Conservation (phyloP, 2,888 invertebrate genomes). For the Oscheius sp. region DNA sequence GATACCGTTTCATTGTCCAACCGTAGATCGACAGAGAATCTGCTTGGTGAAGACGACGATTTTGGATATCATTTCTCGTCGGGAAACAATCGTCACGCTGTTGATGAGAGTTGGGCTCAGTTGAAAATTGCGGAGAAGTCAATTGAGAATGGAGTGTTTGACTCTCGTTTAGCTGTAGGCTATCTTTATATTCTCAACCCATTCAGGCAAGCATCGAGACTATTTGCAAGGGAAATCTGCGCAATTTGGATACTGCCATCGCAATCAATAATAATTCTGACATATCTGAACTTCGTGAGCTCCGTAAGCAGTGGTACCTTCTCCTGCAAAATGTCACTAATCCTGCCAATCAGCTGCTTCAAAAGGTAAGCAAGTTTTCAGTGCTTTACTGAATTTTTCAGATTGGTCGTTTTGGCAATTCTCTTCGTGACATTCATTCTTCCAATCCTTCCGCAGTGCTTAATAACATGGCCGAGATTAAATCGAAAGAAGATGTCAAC, state of each 20-base stretch:
- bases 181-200: background rate
- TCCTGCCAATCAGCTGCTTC: slow-evolving; percentile 41
- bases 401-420: slow-evolving; percentile 47
- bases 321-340: slow-evolving; percentile 39
- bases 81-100: background rate
- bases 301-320: slow-evolving; percentile 46
- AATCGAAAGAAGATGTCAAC: slow-evolving; percentile 43
- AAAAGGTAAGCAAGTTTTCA: slow-evolving; percentile 22
- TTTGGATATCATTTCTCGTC: slow-evolving; percentile 46
- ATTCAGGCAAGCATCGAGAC: slow-evolving; percentile 39
- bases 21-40: slow-evolving; percentile 26
- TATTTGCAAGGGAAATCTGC: slow-evolving; percentile 50
- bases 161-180: slow-evolving; percentile 33
- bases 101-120: slow-evolving; percentile 37
- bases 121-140: slow-evolving; percentile 42
- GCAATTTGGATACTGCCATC: slow-evolving; percentile 46
- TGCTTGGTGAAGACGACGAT: slow-evolving; percentile 52
- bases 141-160: slow-evolving; percentile 35
- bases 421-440: slow-evolving; percentile 42
- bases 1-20: slow-evolving; percentile 30
- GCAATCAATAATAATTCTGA: slow-evolving; percentile 6
- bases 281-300: slow-evolving; percentile 34
- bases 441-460: slow-evolving; percentile 39
- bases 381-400: background rate
- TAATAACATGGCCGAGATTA: slow-evolving; percentile 44